Evolutionary conservation across 2,797 vertebrate species (phyloP), one percentile per base, ranked within the genome.

Genomic region (Characodon lateralis): DNA sequence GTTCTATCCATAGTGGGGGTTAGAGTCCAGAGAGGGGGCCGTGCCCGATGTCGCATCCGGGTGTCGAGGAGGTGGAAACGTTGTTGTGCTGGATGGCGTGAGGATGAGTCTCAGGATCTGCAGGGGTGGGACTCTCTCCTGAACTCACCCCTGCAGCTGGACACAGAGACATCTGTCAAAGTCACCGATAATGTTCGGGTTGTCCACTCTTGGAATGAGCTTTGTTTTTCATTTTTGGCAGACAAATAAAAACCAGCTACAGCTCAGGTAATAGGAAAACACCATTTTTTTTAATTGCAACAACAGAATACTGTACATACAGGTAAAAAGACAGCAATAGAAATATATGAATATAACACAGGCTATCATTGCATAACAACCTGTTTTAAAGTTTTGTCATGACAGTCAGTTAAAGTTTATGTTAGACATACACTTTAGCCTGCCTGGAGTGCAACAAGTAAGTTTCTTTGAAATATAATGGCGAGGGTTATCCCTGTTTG

Each of bases 1-100:
- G 73, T 82, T 78, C 81, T 48, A 74, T 76, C 73, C 53, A 6
- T 5, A 58, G 39, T 95, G 92, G 77, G 94, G 69, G 93, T 79
- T 96, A 97, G 92, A 93, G 95, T 95, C 96, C 96, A 87, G 96
- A 95, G 95, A 93, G 94, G 88, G 95, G 95, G 85, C 93, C 85
- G 89, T 82, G 53, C 92, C 95, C 92, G 93, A 92, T 95, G 89
- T 96, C 96, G 82, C 96, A 96, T 85, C 96, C 95, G 43, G 88
- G 83, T 0, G 96, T 90, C 0, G 97, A 97, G 87, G 98, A 99
- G 76, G 98, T 98, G 35, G 97, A 99, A 91, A 99, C 96, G 94
- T 96, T 98, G 95, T 98, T 98, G 95, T 99, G 97, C 93, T 99
- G 98, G 93, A 99, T 96, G 91, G 97, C 96, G 86, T 96, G 97